Conservation (phyloP, 2,888 invertebrate species). For the Pilophorus perplexus region DNA sequence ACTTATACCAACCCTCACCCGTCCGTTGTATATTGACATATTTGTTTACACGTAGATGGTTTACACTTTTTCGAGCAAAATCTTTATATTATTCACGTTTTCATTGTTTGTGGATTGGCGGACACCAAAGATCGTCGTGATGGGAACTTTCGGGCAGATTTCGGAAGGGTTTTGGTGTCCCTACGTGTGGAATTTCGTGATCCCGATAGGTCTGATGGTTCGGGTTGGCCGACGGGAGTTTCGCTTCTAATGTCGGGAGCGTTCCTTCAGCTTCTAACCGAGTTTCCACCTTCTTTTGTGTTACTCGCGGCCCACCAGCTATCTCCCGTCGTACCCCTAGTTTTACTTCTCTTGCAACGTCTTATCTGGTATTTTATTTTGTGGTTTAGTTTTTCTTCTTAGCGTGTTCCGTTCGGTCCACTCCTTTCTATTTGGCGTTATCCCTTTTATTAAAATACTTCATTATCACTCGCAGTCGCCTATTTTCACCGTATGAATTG, state of each 20-base stretch:
- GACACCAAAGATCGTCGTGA: too few species aligned
- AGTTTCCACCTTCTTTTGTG: constrained; percentile 15
- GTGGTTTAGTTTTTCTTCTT: background rate
- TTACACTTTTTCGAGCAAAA: background rate
- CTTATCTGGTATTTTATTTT: background rate
- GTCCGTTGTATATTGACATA: constrained; percentile 22
- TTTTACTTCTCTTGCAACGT: background rate
- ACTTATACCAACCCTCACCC: background rate
- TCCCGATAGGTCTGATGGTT: too few species aligned
- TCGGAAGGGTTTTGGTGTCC: too few species aligned
- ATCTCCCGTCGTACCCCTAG: background rate
- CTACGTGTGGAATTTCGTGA: too few species aligned
- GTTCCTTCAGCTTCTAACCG: background rate
- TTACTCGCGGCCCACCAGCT: background rate
- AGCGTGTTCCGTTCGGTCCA: background rate
- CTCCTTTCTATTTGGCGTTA: background rate
- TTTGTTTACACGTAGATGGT: constrained; percentile 29
- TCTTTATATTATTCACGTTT: too few species aligned
- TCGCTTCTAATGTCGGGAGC: too few species aligned
- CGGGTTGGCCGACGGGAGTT: too few species aligned
- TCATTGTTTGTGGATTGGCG: too few species aligned
- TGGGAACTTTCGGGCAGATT: too few species aligned
- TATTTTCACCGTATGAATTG: too few species aligned
- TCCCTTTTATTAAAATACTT: too few species aligned
- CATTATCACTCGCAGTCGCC: too few species aligned